phyloP scores from a whole-genome alignment of 2,888 invertebrate genomes.

The Pherbina coryleti region DNA sequence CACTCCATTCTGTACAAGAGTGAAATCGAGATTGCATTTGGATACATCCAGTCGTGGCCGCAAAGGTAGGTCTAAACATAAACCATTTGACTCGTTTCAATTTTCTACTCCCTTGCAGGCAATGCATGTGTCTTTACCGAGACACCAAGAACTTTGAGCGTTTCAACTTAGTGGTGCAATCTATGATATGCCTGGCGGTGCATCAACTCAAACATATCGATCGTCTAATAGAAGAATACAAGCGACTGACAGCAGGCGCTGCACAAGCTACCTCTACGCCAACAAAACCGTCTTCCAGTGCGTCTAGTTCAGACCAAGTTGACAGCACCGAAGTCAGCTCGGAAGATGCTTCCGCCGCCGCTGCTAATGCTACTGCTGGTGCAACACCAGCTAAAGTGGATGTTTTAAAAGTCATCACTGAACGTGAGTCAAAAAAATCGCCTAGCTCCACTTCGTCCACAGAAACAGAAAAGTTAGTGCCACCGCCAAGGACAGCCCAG shows the following conservation, averaged over 20 bases:
- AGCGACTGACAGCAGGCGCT: slow-evolving; percentile 62
- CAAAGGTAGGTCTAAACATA: slow-evolving; percentile 72
- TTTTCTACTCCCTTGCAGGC: slow-evolving; percentile 63
- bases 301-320: not conserved
- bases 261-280: slow-evolving; percentile 31
- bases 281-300: not conserved
- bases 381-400: slow-evolving; percentile 3
- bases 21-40: slow-evolving; percentile 86
- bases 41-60: slow-evolving; percentile 90
- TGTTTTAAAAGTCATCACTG: not conserved
- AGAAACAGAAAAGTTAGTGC: slow-evolving; percentile 32
- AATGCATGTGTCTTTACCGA: slow-evolving; percentile 95
- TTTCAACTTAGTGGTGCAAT: slow-evolving; percentile 89
- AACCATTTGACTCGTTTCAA: slow-evolving; percentile 67
- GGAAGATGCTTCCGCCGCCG: slow-evolving; percentile 19
- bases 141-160: slow-evolving; percentile 93
- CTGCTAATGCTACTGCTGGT: slow-evolving; percentile 17
- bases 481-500: slow-evolving; percentile 49
- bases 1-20: slow-evolving; percentile 80
- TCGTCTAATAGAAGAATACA: slow-evolving; percentile 71
- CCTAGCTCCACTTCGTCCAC: slow-evolving; percentile 9
- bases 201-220: slow-evolving; percentile 83
- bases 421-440: not conserved
- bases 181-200: slow-evolving; percentile 85
- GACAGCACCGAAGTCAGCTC: not conserved